Evolutionary conservation across 2,113 vertebrate species (phyloP).

Genomic region (Brienomyrus brachyistius): DNA sequence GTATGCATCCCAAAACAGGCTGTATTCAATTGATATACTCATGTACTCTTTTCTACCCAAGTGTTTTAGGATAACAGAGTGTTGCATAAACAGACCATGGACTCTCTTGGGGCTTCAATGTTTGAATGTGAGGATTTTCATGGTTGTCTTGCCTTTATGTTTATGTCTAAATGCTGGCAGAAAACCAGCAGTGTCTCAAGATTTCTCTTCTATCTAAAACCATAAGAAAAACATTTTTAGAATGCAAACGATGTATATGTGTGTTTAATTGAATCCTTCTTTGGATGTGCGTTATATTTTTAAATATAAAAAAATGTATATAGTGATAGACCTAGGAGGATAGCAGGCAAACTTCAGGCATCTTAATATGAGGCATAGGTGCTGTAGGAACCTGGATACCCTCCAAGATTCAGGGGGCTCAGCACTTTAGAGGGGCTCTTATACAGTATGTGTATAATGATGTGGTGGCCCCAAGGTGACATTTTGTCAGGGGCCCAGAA

Average conservation of each 20-base stretch:
- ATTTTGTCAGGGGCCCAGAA: not conserved
- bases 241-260: not conserved
- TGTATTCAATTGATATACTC: not conserved
- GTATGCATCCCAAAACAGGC: not conserved
- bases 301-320: not conserved
- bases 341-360: not conserved
- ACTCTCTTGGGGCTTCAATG: not conserved
- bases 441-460: not conserved
- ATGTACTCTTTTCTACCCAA: not conserved
- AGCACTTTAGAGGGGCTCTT: not conserved
- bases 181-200: not conserved
- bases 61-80: not conserved
- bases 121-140: not conserved
- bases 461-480: not conserved
- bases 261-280: not conserved
- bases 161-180: not conserved
- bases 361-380: not conserved
- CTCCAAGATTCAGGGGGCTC: not conserved
- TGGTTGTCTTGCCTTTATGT: not conserved
- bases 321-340: not conserved
- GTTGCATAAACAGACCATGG: not conserved
- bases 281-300: not conserved
- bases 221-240: not conserved
- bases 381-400: not conserved
- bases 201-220: not conserved